phyloP scores from a whole-genome alignment of 2,888 invertebrate genomes.

The Drosophila merina region DNA sequence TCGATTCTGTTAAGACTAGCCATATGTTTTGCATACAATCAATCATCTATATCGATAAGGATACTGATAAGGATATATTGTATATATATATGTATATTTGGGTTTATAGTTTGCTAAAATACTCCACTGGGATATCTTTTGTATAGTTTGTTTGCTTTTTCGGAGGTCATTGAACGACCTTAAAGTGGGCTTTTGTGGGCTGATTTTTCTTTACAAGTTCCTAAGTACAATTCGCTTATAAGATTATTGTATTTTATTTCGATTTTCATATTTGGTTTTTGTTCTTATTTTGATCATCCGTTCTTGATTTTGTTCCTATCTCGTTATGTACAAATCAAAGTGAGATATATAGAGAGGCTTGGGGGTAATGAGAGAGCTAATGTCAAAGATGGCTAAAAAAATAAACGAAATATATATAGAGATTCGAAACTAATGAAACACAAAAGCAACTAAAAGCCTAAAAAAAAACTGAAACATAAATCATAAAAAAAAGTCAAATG shows the following conservation, averaged over 20 bases:
- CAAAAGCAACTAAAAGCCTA: background rate
- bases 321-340: conserved; percentile 41
- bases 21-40: conserved; percentile 15
- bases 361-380: background rate
- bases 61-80: conserved; percentile 8
- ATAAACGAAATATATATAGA: too few species aligned
- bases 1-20: background rate
- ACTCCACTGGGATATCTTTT: conserved; percentile 10
- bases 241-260: conserved; percentile 1
- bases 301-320: background rate
- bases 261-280: background rate
- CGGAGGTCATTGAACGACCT: conserved; percentile 29
- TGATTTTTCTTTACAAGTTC: conserved; percentile 24
- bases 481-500: background rate
- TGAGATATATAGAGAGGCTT: conserved; percentile 2
- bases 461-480: background rate
- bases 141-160: conserved; percentile 2
- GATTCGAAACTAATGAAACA: background rate
- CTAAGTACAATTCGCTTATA: conserved; percentile 39
- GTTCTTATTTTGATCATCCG: conserved; percentile 8
- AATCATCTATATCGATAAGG: background rate
- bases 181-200: conserved; percentile 15
- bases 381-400: too few species aligned
- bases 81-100: background rate
- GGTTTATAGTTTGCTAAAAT: conserved; percentile 5